Conservation (phyloP, 2,888 invertebrate genomes). For the Latrodectus elegans region DNA sequence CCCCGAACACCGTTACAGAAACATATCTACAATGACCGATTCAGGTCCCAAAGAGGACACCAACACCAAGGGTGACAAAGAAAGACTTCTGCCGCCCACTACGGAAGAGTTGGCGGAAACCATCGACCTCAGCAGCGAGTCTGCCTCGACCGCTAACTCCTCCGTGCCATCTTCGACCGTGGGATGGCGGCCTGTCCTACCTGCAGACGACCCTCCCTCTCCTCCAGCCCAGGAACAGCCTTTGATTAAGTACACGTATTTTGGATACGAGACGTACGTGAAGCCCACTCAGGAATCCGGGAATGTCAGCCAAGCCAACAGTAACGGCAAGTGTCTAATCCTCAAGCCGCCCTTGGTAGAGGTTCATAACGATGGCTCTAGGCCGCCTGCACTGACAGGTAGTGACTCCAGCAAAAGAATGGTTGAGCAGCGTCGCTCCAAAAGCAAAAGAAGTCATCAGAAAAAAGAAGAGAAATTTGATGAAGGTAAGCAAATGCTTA, state of each 20-base stretch:
- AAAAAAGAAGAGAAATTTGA: neutral
- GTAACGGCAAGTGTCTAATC: neutral
- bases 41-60: neutral
- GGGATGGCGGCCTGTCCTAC: slow-evolving; percentile 28
- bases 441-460: slow-evolving; percentile 13
- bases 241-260: slow-evolving; percentile 63
- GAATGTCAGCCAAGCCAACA: neutral
- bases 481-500: neutral
- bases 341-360: slow-evolving; percentile 16
- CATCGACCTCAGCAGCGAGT: slow-evolving; percentile 69
- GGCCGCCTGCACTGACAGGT: neutral
- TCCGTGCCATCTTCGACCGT: slow-evolving; percentile 27
- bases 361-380: neutral
- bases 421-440: slow-evolving; percentile 42
- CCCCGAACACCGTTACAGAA: slow-evolving; percentile 28
- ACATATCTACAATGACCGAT: slow-evolving; percentile 59
- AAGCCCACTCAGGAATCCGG: slow-evolving; percentile 16
- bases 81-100: slow-evolving; percentile 6
- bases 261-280: slow-evolving; percentile 66
- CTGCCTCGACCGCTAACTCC: slow-evolving; percentile 23
- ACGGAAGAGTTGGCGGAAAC: slow-evolving; percentile 60
- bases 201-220: slow-evolving; percentile 7
- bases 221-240: slow-evolving; percentile 20
- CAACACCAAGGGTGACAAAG: neutral
- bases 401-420: slow-evolving; percentile 10